Evolutionary conservation across 1,140 invertebrate species (phyloP).

Genomic region (Nixonia krombeini): DNA sequence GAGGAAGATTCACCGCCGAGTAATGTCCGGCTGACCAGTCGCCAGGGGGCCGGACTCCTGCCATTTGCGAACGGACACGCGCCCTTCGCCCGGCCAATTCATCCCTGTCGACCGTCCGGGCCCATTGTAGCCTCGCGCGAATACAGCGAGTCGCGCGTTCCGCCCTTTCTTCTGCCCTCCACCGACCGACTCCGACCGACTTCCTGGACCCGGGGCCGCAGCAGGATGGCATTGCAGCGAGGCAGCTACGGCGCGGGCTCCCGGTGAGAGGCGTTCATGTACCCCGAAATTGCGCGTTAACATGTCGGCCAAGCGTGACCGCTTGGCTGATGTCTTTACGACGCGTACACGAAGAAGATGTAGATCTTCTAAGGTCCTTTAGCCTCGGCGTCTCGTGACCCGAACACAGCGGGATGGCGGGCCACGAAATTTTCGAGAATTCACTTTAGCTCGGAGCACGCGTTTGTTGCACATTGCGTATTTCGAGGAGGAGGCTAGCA

Average conservation of each 20-base stretch:
- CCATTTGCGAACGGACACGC: slow-evolving; percentile 34
- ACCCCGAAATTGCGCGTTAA: slow-evolving; percentile 62
- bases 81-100: slow-evolving; percentile 19
- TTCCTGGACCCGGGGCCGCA: slow-evolving; percentile 22
- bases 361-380: neutral
- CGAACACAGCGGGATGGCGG: slow-evolving; percentile 20
- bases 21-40: slow-evolving; percentile 44
- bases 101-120: slow-evolving; percentile 11
- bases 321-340: slow-evolving; percentile 51
- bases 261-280: slow-evolving; percentile 56
- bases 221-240: slow-evolving; percentile 12
- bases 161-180: slow-evolving; percentile 10
- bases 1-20: slow-evolving; percentile 24
- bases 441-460: neutral
- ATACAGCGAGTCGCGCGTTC: slow-evolving; percentile 30
- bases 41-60: slow-evolving; percentile 16
- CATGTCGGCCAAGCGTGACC: slow-evolving; percentile 43
- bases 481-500: neutral
- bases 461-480: neutral
- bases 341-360: slow-evolving; percentile 5
- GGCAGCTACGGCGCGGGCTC: slow-evolving; percentile 19
- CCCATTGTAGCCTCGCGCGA: slow-evolving; percentile 44
- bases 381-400: neutral
- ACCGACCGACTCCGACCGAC: neutral
- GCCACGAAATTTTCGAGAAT: neutral